Percentiles rank a stretch among this genome's conserved stretches.
Evolutionary conservation across 2,113 vertebrate genomes (phyloP).

Genomic region (Labeo rohita): DNA sequence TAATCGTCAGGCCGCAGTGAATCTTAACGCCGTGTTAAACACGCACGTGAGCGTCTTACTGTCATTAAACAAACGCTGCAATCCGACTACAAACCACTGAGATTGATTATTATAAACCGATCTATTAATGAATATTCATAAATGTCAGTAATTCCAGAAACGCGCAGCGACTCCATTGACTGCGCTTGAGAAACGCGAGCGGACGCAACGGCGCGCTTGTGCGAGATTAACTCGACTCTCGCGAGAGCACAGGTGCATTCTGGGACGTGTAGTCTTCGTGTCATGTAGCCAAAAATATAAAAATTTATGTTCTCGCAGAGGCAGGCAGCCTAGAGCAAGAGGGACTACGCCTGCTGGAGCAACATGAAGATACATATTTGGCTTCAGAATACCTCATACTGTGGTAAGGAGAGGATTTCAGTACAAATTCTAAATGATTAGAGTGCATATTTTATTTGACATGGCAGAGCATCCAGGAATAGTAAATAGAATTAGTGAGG

Average conservation of each 20-base stretch:
- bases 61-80: neutral
- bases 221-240: constrained; percentile 11
- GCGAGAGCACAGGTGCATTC: neutral
- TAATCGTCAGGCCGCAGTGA: constrained; percentile 33
- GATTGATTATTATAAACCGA: neutral
- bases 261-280: constrained; percentile 75
- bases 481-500: neutral
- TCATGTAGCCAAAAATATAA: constrained; percentile 60
- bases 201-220: constrained; percentile 57
- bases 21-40: neutral
- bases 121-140: constrained; percentile 29
- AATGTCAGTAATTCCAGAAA: constrained; percentile 34
- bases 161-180: constrained; percentile 68
- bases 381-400: constrained; percentile 66
- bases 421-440: neutral
- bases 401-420: constrained; percentile 58
- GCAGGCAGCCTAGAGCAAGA: constrained; percentile 45
- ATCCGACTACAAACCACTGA: neutral
- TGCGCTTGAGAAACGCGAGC: constrained; percentile 57
- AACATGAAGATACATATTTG: constrained; percentile 73
- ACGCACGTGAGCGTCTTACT: neutral
- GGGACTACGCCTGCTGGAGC: constrained; percentile 36
- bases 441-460: neutral
- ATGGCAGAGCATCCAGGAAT: neutral
- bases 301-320: constrained; percentile 59